phyloP scores from a whole-genome alignment of 2,888 invertebrate species.

The Aradus depressus region DNA sequence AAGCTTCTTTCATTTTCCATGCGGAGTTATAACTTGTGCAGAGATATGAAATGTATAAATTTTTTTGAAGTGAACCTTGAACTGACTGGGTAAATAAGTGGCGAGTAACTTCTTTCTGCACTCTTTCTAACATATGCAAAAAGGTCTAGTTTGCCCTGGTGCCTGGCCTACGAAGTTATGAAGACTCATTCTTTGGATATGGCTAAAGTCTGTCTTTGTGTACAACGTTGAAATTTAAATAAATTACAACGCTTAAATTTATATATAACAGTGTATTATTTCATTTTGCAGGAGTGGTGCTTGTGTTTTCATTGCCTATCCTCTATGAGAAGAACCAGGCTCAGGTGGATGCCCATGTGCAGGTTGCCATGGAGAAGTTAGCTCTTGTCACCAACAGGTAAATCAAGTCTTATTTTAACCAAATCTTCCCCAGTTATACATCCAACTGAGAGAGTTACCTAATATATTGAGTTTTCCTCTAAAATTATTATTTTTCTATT shows the following conservation, averaged over 20 bases:
- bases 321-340: conserved; percentile 90
- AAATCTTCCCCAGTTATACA: no score
- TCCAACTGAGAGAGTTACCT: no score
- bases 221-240: no score
- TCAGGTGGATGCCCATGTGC: conserved; percentile 83
- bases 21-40: no score
- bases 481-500: no score
- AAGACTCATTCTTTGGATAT: neutral
- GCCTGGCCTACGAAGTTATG: neutral
- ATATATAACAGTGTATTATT: neutral
- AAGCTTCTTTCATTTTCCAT: no score
- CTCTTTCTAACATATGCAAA: neutral
- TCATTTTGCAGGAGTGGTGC: conserved; percentile 62
- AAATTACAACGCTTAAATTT: no score
- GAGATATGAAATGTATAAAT: no score
- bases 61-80: no score
- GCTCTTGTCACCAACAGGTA: conserved; percentile 82
- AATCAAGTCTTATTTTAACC: no score
- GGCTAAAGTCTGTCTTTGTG: neutral
- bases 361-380: conserved; percentile 75
- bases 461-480: no score
- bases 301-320: conserved; percentile 90
- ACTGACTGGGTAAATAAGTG: no score
- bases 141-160: neutral
- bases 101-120: neutral